These are phyloP conservation scores for Oostethus manadensis DNA, from an alignment of 2,113 vertebrate species.

Conservation along the genomic window DNA sequence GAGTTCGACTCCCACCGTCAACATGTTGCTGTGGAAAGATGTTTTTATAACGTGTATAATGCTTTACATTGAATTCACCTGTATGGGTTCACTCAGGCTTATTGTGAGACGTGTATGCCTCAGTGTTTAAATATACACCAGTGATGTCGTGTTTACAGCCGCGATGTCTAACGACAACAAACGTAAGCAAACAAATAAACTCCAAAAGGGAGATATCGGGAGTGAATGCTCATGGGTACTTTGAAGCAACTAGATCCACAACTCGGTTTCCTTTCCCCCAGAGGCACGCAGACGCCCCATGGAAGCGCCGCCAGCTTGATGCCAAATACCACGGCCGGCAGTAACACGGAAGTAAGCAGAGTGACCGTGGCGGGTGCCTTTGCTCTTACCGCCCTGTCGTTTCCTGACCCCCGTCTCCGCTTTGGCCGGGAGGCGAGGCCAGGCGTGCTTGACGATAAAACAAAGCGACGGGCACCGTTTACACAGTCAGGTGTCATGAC, in stretches of 20 bases:
- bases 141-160: not conserved
- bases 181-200: slow-evolving; percentile 36
- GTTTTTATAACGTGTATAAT: no score
- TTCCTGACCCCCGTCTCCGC: slow-evolving; percentile 59
- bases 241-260: slow-evolving; percentile 36
- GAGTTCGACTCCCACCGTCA: no score
- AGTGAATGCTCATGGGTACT: slow-evolving; percentile 20
- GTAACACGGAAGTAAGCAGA: slow-evolving; percentile 63
- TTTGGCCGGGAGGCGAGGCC: slow-evolving; percentile 60
- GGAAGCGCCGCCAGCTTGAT: slow-evolving; percentile 42
- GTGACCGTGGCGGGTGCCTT: slow-evolving; percentile 63
- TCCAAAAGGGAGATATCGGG: slow-evolving; percentile 27
- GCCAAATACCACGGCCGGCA: slow-evolving; percentile 46
- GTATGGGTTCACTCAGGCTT: no score
- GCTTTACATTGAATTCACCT: no score
- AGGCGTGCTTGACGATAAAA: slow-evolving; percentile 58
- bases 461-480: slow-evolving; percentile 67
- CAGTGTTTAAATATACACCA: no score
- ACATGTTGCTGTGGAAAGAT: no score
- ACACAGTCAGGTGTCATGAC: slow-evolving; percentile 70
- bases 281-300: slow-evolving; percentile 36
- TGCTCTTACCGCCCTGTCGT: slow-evolving; percentile 60
- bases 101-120: no score
- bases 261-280: slow-evolving; percentile 44
- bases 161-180: slow-evolving; percentile 39